Conservation (phyloP, 53 echinoderm and acorn worm species). For the Echinarachnius parma region DNA sequence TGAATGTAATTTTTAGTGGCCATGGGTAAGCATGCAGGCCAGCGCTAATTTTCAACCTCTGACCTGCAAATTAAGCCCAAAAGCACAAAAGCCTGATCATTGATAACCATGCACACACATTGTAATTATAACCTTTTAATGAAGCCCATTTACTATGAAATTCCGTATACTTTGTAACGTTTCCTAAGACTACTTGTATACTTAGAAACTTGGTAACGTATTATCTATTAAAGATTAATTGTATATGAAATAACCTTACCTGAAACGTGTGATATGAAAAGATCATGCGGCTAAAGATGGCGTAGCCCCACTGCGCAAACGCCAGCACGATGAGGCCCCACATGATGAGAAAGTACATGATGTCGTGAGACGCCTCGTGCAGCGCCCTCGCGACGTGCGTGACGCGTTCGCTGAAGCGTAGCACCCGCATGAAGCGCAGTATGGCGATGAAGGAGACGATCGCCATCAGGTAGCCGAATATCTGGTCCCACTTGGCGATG, state of each 20-base stretch:
- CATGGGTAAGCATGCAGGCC: too few relatives aligned
- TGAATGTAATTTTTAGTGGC: too few relatives aligned
- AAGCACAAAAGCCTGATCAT: too few relatives aligned
- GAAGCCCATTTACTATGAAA: too few relatives aligned
- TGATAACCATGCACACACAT: too few relatives aligned
- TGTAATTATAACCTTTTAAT: too few relatives aligned
- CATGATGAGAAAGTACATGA: slow-evolving; percentile 67
- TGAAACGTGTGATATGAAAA: slow-evolving; percentile 44
- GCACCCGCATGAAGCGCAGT: slow-evolving; percentile 67
- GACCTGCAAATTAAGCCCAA: too few relatives aligned
- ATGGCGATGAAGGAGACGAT: slow-evolving; percentile 50
- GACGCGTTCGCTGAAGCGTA: slow-evolving; percentile 66
- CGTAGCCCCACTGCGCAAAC: slow-evolving; percentile 57
- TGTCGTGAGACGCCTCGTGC: slow-evolving; percentile 41
- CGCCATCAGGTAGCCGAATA: slow-evolving; percentile 69
- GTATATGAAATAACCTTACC: neutral
- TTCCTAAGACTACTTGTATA: too few relatives aligned
- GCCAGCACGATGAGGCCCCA: slow-evolving; percentile 59
- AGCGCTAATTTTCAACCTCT: too few relatives aligned
- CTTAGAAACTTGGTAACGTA: too few relatives aligned
- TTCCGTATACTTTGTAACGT: too few relatives aligned
- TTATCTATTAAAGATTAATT: too few relatives aligned
- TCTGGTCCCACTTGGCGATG: slow-evolving; percentile 78
- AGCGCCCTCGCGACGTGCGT: slow-evolving; percentile 63
- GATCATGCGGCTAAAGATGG: slow-evolving; percentile 54